Percentiles rank a stretch among this genome's conserved stretches.
These are phyloP conservation scores for Mus caroli DNA, from an alignment of 2,797 vertebrate genomes.

Conservation along the genomic window DNA sequence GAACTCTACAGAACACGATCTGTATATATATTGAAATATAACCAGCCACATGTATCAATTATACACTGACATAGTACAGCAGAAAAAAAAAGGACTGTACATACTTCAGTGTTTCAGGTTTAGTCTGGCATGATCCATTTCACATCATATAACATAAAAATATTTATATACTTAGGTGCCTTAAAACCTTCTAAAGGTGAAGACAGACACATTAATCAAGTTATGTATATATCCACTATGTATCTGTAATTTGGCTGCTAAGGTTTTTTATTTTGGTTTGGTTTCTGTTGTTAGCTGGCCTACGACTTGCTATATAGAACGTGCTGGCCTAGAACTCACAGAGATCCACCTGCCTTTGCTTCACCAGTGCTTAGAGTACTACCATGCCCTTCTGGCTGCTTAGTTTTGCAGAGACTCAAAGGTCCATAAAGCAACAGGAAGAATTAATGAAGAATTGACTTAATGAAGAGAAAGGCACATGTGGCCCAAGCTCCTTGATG, in stretches of 20 bases:
- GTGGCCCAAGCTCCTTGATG: background rate
- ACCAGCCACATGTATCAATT: background rate
- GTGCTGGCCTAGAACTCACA: background rate
- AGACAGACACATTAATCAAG: background rate
- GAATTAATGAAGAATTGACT: background rate
- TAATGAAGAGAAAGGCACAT: background rate
- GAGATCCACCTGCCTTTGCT: background rate
- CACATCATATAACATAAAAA: background rate
- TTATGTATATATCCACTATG: background rate
- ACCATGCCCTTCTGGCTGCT: background rate
- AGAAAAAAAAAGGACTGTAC: background rate
- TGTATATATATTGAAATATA: background rate
- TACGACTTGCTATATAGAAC: background rate
- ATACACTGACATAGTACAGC: background rate
- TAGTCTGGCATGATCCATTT: constrained; percentile 32
- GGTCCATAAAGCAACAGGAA: background rate
- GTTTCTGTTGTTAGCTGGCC: background rate
- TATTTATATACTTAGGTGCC: background rate
- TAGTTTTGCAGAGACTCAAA: background rate
- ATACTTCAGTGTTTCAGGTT: background rate
- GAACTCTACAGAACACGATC: background rate
- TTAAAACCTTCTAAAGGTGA: constrained; percentile 33
- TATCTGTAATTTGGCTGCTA: background rate
- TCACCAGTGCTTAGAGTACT: background rate
- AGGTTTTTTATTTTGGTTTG: background rate